Conservation (phyloP, 2,113 vertebrate species). For the Cyphomyrus plagiostoma region DNA sequence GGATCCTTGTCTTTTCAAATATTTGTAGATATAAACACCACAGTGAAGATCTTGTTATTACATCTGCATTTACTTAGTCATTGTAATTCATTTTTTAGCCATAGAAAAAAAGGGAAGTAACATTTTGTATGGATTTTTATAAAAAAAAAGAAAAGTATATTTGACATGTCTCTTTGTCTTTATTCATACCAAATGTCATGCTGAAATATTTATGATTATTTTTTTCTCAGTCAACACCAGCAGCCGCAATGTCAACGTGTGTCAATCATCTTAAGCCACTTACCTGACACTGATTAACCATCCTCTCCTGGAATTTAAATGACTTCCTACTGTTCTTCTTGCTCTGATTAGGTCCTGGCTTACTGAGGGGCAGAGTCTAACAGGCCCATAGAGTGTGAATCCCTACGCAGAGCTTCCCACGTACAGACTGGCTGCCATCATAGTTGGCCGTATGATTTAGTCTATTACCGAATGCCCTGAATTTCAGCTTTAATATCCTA, state of each 20-base stretch:
- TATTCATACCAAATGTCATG: background rate
- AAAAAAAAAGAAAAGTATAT: background rate
- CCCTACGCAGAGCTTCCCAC: background rate
- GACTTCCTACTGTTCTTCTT: background rate
- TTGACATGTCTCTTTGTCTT: background rate
- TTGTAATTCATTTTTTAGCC: background rate
- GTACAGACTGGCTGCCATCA: background rate
- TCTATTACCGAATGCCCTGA: background rate
- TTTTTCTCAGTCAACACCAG: background rate
- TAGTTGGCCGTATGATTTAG: background rate
- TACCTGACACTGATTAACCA: background rate
- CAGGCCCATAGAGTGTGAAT: background rate
- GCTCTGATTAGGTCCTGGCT: background rate
- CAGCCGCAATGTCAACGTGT: background rate
- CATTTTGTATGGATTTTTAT: constrained; percentile 8
- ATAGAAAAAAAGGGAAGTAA: background rate
- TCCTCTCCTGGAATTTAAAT: background rate
- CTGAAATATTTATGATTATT: background rate
- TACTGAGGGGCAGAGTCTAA: background rate
- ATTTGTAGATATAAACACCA: background rate
- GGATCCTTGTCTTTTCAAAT: background rate
- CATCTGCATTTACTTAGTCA: background rate
- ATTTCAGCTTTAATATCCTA: background rate
- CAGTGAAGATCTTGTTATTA: background rate
- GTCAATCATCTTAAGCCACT: background rate